A percentile compares a stretch with the other conserved stretches of the same genome.
These are phyloP conservation scores for Toxostoma redivivum DNA, from an alignment of 2,113 vertebrate genomes.

Conservation along the genomic window DNA sequence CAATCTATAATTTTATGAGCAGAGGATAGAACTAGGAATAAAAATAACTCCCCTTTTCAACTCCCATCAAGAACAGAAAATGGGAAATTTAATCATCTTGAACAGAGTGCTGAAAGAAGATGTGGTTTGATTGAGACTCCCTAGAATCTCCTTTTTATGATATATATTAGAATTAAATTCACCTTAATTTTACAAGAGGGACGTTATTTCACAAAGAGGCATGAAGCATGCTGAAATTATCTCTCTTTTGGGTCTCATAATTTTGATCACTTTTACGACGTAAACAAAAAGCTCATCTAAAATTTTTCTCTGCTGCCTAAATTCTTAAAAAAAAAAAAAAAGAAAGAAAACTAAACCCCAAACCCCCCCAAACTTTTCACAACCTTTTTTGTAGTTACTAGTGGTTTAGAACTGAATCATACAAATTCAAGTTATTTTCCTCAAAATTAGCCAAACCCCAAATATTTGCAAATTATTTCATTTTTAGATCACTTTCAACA, in stretches of 20 bases:
- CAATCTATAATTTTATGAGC: conserved; percentile 23
- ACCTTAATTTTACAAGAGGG: conserved; percentile 15
- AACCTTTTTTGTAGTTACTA: background rate
- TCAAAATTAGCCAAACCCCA: background rate
- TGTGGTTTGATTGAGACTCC: conserved; percentile 4
- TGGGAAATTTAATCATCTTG: conserved; percentile 50
- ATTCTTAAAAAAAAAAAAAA: background rate
- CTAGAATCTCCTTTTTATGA: conserved; percentile 30
- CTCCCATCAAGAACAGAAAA: conserved; percentile 25
- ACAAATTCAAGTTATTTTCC: background rate
- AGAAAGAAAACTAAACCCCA: accelerated
- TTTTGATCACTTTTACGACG: background rate
- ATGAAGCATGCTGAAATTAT: background rate
- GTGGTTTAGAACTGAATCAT: background rate
- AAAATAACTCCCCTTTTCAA: conserved; percentile 35
- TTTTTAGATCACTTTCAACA: background rate
- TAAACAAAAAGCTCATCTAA: background rate
- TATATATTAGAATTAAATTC: conserved; percentile 13
- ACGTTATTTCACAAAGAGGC: background rate
- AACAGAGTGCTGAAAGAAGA: conserved; percentile 28
- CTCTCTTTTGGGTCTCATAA: background rate
- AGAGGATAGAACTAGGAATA: background rate
- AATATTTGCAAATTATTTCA: background rate
- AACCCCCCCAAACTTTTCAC: background rate
- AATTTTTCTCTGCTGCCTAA: background rate